Base-by-base conservation (phyloP, 2,797 vertebrate genomes). In the Semaprochilodus insignis region DNA sequence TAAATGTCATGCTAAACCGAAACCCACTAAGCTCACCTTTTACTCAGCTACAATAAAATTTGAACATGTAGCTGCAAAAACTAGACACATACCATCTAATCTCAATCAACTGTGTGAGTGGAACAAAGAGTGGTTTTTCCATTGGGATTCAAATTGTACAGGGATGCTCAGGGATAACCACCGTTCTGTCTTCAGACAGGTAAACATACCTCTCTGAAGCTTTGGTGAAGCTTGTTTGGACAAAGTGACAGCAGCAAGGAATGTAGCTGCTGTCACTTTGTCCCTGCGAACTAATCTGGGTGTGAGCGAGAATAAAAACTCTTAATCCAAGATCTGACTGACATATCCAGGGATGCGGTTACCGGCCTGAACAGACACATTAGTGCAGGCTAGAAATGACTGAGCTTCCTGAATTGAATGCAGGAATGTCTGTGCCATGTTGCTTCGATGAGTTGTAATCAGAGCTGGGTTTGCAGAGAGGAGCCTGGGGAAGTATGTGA, bases 1-100 rank as follows among this genome's bases (percentile, higher is more conserved):
- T 72, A 70, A 85, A 85, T 77, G 55, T 83, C 81, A 83, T 17
- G n/a, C n/a, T 7, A 65, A 55, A 74, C 67, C 67, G 11, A 23
- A 31, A 78, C 66, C 52, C 59, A 59, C 10, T 66, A 7, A 52
- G 23, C 17, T 66, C 3, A 65, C 0, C 70, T 7, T 67, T 60
- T 13, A 34, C 23, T 40, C 6, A 60, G 66, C 62, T 52, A 44
- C 65, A 54, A 25, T 40, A 80, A 63, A 69, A 74, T 3, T 11
- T 52, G 8, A 27, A 48, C 48, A 70, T 60, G 71, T 60, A 60
- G 63, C 62, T 65, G 27, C 62, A 63, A 14, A 16, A 63, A 63
- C 25, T n/a, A 52, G 55, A 40, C n/a, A 23, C 60, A 36, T 16
- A 34, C 21, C 17, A 17, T 77, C 34, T 6, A 73, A 11, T 62